These are phyloP conservation scores for Cyclopterus lumpus DNA, from an alignment of 2,797 vertebrate species.

Conservation along the genomic window DNA sequence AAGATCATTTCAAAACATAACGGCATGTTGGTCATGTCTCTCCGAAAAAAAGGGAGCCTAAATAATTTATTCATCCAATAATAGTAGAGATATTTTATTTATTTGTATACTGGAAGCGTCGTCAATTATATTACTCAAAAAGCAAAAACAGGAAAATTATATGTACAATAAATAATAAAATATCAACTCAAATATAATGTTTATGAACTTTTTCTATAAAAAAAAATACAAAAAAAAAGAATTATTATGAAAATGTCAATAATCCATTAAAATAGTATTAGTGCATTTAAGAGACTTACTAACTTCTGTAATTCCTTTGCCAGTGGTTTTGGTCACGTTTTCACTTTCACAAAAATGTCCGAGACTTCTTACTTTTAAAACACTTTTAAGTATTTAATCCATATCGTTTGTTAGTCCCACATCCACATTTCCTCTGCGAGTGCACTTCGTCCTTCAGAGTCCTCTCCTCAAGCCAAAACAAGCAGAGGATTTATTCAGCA, in stretches of 20 bases:
- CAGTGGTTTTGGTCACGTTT: background rate
- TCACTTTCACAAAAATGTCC: too few relatives aligned
- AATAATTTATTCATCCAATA: background rate
- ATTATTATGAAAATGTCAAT: background rate
- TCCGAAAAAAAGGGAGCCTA: background rate
- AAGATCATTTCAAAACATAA: background rate
- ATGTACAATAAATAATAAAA: too few relatives aligned
- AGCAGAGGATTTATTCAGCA: conserved; percentile 43
- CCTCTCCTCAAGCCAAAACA: background rate
- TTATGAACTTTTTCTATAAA: background rate
- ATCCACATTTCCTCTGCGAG: background rate
- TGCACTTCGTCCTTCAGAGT: conserved; percentile 28
- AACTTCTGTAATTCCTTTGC: background rate
- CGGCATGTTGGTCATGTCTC: background rate
- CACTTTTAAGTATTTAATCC: background rate
- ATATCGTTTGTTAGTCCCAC: conserved; percentile 1
- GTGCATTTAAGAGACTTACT: background rate
- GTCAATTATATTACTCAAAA: background rate
- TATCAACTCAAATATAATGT: too few relatives aligned
- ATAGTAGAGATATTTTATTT: background rate
- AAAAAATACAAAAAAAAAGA: background rate
- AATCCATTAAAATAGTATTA: background rate
- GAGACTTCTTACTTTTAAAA: background rate
- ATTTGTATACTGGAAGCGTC: background rate
- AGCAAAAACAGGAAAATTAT: background rate